These are phyloP conservation scores for Anas capensis DNA, from an alignment of 2,797 vertebrate genomes.

Conservation along the genomic window DNA sequence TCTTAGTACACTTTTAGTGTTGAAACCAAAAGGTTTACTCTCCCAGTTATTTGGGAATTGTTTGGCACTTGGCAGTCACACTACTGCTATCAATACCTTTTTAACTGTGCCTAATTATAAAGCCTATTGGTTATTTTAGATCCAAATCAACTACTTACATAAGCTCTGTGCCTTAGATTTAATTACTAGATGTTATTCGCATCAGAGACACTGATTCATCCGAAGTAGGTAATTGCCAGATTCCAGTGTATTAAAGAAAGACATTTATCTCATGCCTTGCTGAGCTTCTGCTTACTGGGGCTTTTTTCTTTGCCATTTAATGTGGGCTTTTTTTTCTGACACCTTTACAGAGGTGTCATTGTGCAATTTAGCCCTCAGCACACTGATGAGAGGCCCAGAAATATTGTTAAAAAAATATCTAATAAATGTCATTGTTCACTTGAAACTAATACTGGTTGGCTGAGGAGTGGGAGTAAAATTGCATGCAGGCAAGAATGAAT, in stretches of 20 bases:
- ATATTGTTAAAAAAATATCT: background rate
- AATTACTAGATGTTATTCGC: conserved; percentile 24
- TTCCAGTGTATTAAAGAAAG: background rate
- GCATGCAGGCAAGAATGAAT: background rate
- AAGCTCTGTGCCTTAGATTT: background rate
- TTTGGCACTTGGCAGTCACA: background rate
- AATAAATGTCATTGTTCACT: conserved; percentile 14
- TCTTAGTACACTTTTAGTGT: rapidly evolving
- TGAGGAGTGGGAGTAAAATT: conserved; percentile 22
- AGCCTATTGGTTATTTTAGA: background rate
- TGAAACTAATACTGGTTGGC: background rate
- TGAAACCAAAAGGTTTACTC: background rate
- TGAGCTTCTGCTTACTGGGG: background rate
- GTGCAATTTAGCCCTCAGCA: background rate
- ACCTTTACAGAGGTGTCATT: background rate
- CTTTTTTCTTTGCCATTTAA: background rate
- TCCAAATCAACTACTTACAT: background rate
- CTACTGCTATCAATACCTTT: background rate
- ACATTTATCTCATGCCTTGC: background rate
- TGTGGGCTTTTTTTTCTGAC: background rate
- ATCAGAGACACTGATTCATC: background rate
- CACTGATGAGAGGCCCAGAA: background rate
- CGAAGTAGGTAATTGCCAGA: background rate
- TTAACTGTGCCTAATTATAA: background rate
- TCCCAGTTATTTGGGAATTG: background rate